Evolutionary conservation across 2,113 vertebrate species (phyloP).

Genomic region (Pangasianodon gigas): DNA sequence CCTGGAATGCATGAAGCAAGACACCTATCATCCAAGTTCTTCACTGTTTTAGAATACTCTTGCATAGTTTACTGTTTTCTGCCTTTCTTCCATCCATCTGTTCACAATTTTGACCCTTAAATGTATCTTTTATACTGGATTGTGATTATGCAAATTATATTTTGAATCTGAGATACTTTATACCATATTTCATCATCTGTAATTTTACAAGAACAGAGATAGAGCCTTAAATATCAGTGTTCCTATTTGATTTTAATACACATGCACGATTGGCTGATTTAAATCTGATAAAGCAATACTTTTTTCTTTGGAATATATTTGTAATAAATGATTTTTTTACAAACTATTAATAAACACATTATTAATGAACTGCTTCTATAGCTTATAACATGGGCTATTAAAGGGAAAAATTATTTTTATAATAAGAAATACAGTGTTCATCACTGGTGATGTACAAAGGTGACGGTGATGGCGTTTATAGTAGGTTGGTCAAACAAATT

Average conservation of each 20-base stretch:
- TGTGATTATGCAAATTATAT: neutral
- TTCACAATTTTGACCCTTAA: neutral
- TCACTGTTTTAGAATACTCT: neutral
- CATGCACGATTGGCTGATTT: conserved; percentile 45
- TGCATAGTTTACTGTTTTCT: neutral
- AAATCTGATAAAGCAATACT: conserved; percentile 20
- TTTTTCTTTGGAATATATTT: conserved; percentile 31
- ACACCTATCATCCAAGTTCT: neutral
- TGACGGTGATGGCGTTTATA: neutral
- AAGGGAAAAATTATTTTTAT: neutral
- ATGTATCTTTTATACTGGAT: neutral
- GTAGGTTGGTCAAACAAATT: neutral
- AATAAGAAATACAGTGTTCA: neutral
- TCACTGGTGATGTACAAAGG: neutral
- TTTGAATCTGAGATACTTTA: neutral
- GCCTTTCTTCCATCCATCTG: neutral
- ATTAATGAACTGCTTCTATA: neutral
- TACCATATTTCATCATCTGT: neutral
- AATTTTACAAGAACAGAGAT: conserved; percentile 28
- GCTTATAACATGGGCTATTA: neutral
- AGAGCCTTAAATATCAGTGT: conserved; percentile 39
- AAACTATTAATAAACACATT: conserved; percentile 5
- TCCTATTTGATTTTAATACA: conserved; percentile 64
- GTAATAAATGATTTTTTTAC: neutral
- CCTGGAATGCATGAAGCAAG: neutral